A percentile compares a stretch with the other conserved stretches of the same genome.
These are phyloP conservation scores for Peromyscus melanophrys DNA, from an alignment of 2,797 vertebrate species.

Conservation along the genomic window DNA sequence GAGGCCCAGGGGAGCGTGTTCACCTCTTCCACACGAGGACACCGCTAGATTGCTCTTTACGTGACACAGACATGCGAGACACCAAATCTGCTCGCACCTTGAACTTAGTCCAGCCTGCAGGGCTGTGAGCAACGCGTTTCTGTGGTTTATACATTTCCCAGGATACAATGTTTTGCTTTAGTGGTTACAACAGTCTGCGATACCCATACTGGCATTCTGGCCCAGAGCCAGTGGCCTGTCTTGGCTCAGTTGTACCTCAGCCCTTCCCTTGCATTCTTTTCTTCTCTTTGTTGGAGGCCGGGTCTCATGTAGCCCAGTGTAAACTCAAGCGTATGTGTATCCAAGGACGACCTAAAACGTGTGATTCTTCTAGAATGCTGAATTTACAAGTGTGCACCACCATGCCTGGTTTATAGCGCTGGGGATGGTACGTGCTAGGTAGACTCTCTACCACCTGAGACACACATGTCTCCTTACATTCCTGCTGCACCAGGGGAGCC, in stretches of 20 bases:
- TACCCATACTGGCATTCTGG: not conserved
- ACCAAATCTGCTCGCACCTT: not conserved
- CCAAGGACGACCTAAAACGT: not conserved
- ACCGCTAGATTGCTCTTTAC: not conserved
- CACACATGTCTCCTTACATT: not conserved
- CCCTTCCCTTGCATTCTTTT: too few species aligned
- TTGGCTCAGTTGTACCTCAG: too few species aligned
- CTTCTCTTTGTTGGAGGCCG: not conserved
- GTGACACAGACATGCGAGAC: not conserved
- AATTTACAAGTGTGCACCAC: not conserved
- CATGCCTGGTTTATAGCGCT: not conserved
- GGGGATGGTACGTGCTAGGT: not conserved
- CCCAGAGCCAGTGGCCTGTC: accelerated
- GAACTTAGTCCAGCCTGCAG: not conserved
- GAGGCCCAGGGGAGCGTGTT: not conserved
- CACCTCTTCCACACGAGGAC: not conserved
- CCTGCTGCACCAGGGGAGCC: not conserved
- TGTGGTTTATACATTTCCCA: not conserved
- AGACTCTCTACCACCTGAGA: not conserved
- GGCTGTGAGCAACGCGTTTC: not conserved
- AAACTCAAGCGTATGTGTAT: not conserved
- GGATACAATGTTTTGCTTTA: not conserved
- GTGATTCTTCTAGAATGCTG: not conserved
- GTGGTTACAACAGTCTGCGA: not conserved
- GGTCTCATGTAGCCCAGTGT: not conserved